A percentile compares a stretch with the other conserved stretches of the same genome.
phyloP scores from a whole-genome alignment of 2,888 invertebrate genomes.

The Adelphocoris suturalis region DNA sequence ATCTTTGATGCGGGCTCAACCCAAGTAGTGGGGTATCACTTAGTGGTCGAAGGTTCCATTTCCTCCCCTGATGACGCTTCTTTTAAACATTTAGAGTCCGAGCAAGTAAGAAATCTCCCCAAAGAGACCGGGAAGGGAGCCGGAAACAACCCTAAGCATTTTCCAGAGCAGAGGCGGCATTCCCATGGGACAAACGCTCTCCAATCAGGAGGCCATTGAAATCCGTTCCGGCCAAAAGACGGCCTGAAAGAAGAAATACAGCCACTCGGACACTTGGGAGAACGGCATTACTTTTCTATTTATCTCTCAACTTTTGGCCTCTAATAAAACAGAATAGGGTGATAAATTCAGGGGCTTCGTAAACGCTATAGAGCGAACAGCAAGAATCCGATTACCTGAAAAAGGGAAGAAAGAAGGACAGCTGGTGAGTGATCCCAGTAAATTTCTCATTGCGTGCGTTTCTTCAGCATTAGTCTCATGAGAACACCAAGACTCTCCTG shows the following conservation, averaged over 20 bases:
- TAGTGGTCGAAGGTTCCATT: slow-evolving; percentile 34
- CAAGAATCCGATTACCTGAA: slow-evolving; percentile 62
- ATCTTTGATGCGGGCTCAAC: slow-evolving; percentile 54
- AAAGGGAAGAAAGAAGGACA: neutral
- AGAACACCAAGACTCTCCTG: neutral
- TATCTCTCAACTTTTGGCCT: slow-evolving; percentile 41
- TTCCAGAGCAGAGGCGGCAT: slow-evolving; percentile 20
- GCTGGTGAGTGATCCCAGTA: neutral
- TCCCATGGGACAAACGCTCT: slow-evolving; percentile 59
- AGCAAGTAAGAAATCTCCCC: slow-evolving; percentile 18
- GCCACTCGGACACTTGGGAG: slow-evolving; percentile 66
- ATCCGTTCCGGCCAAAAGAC: slow-evolving; percentile 49
- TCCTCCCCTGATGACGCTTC: slow-evolving; percentile 61
- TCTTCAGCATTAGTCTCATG: neutral
- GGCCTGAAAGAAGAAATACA: slow-evolving; percentile 64
- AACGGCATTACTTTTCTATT: slow-evolving; percentile 67
- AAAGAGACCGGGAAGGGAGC: slow-evolving; percentile 29
- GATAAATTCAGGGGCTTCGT: slow-evolving; percentile 58
- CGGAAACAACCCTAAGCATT: slow-evolving; percentile 43
- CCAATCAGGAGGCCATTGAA: slow-evolving; percentile 66
- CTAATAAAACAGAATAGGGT: slow-evolving; percentile 65
- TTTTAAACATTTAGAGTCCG: slow-evolving; percentile 60
- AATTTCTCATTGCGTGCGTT: neutral
- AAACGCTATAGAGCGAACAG: slow-evolving; percentile 40
- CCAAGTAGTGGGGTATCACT: slow-evolving; percentile 51